Conservation (phyloP, 2,113 vertebrate species). For the Rana temporaria region DNA sequence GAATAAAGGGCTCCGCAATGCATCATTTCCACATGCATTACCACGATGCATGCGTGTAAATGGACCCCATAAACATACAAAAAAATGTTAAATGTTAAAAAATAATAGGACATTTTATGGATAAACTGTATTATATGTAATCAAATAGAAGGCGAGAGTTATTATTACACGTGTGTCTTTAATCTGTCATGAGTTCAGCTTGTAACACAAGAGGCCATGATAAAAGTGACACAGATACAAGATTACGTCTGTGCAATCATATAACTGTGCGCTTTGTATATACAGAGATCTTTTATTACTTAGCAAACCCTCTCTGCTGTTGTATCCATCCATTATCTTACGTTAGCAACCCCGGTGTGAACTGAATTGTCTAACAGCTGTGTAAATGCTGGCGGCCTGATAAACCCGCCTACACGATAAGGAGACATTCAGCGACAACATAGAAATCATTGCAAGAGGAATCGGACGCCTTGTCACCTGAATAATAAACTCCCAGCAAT, state of each 20-base stretch:
- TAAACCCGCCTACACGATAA: background rate
- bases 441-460: background rate
- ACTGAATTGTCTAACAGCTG: conserved; percentile 37
- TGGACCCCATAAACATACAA: no score
- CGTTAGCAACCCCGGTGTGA: conserved; percentile 35
- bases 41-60: no score
- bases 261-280: background rate
- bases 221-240: background rate
- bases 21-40: no score
- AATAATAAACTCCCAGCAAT: no score
- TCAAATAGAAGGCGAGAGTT: no score
- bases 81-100: no score
- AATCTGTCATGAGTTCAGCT: no score
- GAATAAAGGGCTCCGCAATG: no score
- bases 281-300: conserved; percentile 19
- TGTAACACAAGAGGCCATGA: no score
- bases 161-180: no score
- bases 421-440: background rate
- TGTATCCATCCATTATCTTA: conserved; percentile 15
- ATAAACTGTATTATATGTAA: no score
- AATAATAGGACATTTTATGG: no score
- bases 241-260: background rate
- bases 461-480: background rate
- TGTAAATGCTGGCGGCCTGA: conserved; percentile 29
- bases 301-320: background rate